Percentiles rank a stretch among this genome's conserved stretches.
phyloP scores from a whole-genome alignment of 1,140 invertebrate genomes.

The Hyphantria cunea region DNA sequence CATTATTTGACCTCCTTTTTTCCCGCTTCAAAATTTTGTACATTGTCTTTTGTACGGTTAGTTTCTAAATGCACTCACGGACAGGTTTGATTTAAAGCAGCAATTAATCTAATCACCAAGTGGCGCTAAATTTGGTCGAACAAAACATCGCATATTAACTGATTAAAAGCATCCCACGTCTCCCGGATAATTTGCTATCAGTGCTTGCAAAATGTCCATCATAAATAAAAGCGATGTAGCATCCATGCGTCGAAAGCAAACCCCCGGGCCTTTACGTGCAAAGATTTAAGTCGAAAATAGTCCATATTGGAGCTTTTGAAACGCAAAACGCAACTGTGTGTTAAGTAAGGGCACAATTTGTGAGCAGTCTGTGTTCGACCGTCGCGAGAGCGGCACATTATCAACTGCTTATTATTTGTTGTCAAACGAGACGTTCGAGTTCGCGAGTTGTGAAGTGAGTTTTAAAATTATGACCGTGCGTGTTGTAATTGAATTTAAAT shows the following conservation, averaged over 20 bases:
- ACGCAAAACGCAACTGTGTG: slow-evolving; percentile 26
- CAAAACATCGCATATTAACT: slow-evolving; percentile 22
- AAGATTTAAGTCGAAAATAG: slow-evolving; percentile 31
- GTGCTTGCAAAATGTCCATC: slow-evolving; percentile 26
- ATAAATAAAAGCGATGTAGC: slow-evolving; percentile 17
- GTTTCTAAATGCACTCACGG: too few relatives aligned
- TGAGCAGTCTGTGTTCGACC: slow-evolving; percentile 39
- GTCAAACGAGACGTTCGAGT: slow-evolving; percentile 19
- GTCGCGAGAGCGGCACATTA: slow-evolving; percentile 24
- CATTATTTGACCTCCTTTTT: too few relatives aligned
- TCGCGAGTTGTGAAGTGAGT: slow-evolving; percentile 35
- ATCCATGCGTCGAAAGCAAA: background rate
- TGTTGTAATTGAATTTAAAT: slow-evolving; percentile 18
- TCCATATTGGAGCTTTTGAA: slow-evolving; percentile 17
- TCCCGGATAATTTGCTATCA: slow-evolving; percentile 28
- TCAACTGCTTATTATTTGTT: slow-evolving; percentile 14
- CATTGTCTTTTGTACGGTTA: background rate
- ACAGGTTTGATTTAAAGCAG: background rate
- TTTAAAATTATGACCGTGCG: slow-evolving; percentile 33
- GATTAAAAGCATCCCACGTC: slow-evolving; percentile 25
- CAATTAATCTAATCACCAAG: slow-evolving; percentile 25
- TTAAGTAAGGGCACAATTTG: slow-evolving; percentile 22
- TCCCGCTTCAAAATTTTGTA: background rate
- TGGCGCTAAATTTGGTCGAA: slow-evolving; percentile 19
- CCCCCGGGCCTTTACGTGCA: slow-evolving; percentile 8